These are phyloP conservation scores for Falco biarmicus DNA, from an alignment of 2,797 vertebrate species.

Conservation along the genomic window DNA sequence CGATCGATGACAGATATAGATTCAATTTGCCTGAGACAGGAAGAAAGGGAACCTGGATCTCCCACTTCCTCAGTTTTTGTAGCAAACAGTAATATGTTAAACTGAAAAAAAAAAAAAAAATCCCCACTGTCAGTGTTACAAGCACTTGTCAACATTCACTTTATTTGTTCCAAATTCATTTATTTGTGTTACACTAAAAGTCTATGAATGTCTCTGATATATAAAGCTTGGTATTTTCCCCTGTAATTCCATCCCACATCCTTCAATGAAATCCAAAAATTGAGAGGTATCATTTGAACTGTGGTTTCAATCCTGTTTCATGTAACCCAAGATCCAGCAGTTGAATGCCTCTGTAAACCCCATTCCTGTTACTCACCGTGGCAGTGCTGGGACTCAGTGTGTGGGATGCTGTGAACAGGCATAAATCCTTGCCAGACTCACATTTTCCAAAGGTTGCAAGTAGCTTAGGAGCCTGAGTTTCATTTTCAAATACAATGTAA, in stretches of 20 bases:
- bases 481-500: neutral
- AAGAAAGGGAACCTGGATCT: constrained; percentile 32
- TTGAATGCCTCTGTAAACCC: neutral
- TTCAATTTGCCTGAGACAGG: constrained; percentile 12
- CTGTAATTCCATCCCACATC: constrained; percentile 19
- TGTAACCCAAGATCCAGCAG: neutral
- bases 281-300: neutral
- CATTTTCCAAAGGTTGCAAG: neutral
- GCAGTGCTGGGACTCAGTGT: neutral
- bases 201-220: neutral
- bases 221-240: neutral
- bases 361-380: neutral
- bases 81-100: neutral
- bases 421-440: neutral
- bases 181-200: constrained; percentile 38
- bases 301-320: neutral
- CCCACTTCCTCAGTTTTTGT: neutral
- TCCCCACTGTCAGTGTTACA: neutral
- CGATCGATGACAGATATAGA: constrained; percentile 18
- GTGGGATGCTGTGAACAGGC: neutral
- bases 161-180: constrained; percentile 40
- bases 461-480: neutral
- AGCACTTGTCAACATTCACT: neutral
- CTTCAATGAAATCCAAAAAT: constrained; percentile 17
- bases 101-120: neutral